Base-by-base conservation (phyloP, 2,888 invertebrate genomes). In the Trichopoda pennipes region DNA sequence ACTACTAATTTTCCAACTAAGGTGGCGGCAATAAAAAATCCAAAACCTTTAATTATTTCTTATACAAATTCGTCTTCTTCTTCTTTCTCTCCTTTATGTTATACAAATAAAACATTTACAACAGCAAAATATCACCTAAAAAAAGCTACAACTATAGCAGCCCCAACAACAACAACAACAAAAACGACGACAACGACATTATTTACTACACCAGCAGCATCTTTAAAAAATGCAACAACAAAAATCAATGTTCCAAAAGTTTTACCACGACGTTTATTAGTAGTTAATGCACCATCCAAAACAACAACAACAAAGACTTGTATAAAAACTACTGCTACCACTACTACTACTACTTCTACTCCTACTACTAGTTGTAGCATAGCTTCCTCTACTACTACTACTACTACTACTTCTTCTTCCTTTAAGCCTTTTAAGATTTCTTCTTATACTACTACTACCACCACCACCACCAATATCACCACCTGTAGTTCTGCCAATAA, bases 1-100 rank as follows among this genome's bases (percentile, higher is more conserved):
- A 55, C 21, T 74, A 74, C 73, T 80, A 80, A 80, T 68, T 74
- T 61, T 38, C 68, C 73, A 49, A 74, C 55, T 55, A 74, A 74
- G 79, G 73, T 80, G 79, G 79, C 56, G 73, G 79, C 53, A 49
- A 42, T 76, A 21, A 70, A 73, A 78, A 68, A 77, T 81, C 23
- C 79, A 51, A 58, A 51, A 38, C 74, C 60, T 61, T 63, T 28
- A 70, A 49, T 72, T 78, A 76, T 53, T 63, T 60, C 68, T 51
- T 56, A 70, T 78, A 42, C 17, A 49, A 53, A 74, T 61, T 63
- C 61, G 74, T 56, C 78, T 61, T 72, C 12, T 38, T 38, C 38
- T 38, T 38, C 28, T 28, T 28, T 28, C 66, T 42, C 63, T 68
- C 61, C 66, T 80, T 66, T 66, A 63, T 60, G 64, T 83, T 66